Base-by-base conservation (phyloP, 2,888 invertebrate genomes). In the Drosophila flavopinicola region DNA sequence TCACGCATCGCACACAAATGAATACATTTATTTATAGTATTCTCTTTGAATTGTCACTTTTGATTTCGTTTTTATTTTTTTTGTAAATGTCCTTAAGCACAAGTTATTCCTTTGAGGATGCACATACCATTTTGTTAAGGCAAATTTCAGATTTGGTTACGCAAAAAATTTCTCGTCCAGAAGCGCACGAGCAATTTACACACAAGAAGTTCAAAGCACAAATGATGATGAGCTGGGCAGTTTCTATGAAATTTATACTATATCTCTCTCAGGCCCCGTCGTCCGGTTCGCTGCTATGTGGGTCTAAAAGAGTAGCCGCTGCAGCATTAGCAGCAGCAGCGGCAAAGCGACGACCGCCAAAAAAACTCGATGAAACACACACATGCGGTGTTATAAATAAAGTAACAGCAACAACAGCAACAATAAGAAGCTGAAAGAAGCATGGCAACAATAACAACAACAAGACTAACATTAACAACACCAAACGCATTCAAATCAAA, bases 201-300 rank as follows among this genome's bases (percentile, higher is more conserved):
- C 88, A 85, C 78, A 80, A 86, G 88, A 87, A 89, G 90, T 89
- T 89, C 88, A 87, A 89, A 91, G 87, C 89, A 90, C 90, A 90
- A 91, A 89, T 90, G 90, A 90, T 90, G 89, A 88, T 90, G 85
- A 87, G 85, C 83, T 79, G 77, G 82, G 73, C 82, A 87, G 85
- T 75, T 79, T 88, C 88, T 83, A 80, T 87, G 87, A 87, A 90
- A 89, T 90, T 91, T 90, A 90, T 90, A 90, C 88, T 84, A 87
- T 76, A 86, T 79, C 78, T 75, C n/a, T n/a, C n/a, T n/a, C n/a
- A n/a, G 79, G 63, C 75, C 66, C 51, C 29, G 29, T 44, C 17
- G 78, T 78, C 70, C 78, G 64, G 72, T 75, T 78, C 78, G 58
- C 66, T 65, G 52, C 35, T 70, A 76, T 84, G 85, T 85, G 85